Evolutionary conservation across 2,797 vertebrate genomes (phyloP), one percentile per base, ranked within the genome.

Genomic region (Myiothlypis chrysogaster): DNA sequence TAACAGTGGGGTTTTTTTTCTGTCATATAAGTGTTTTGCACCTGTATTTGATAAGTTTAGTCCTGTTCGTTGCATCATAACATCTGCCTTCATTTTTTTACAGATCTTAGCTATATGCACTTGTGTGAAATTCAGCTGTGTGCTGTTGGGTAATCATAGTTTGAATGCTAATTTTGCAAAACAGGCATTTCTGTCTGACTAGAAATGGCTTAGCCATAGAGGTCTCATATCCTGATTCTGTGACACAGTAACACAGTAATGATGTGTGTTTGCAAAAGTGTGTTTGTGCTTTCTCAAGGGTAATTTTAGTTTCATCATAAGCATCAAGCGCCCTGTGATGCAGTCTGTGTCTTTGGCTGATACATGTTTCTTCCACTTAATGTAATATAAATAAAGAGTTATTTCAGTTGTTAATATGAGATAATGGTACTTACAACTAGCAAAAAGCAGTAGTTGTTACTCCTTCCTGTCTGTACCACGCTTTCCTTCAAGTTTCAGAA

Each of bases 361-460:
- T 66, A 12, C 75, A 11, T 79, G n/a, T 95, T 87, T 96, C 90
- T 85, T 96, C 80, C 72, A 93, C 59, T 86, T 93, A 80, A 89
- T 82, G 61, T 95, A 83, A 64, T 84, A 94, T 57, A 72, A 97
- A 89, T 84, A 96, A 97, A 97, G 79, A 78, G 25, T 83, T 11
- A 37, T 39, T 83, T 82, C 63, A 59, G 47, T 91, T 88, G 72
- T 88, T 91, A 75, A 37, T 89, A 66, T 49, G 55, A 89, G 49
- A 55, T 60, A 75, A 56, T 64, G 55, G 70, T 89, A 94, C 89
- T 97, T 96, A 89, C 46, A 65, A 12, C 63, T 90, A 84, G 80
- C 65, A 71, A 47, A 71, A 78, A 80, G 68, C 27, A 32, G 68
- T 69, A 63, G 70, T 73, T 89, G 64, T 90, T 63, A 17, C 52